Conservation (phyloP, 2,888 invertebrate species). For the Lutraria lutraria region DNA sequence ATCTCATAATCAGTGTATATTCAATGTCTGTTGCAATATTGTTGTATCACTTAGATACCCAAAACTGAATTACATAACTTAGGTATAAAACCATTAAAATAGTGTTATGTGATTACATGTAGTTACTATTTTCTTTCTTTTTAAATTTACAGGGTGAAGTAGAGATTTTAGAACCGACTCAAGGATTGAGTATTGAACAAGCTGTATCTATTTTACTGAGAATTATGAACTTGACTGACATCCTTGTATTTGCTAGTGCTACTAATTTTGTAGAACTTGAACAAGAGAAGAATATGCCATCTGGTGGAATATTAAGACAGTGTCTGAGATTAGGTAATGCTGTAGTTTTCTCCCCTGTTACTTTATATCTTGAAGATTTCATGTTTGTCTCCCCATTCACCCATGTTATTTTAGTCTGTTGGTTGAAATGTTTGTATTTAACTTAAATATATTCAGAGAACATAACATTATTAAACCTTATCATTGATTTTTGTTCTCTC, state of each 20-base stretch:
- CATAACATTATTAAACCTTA: no score
- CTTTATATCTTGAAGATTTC: neutral
- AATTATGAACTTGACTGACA: constrained; percentile 99
- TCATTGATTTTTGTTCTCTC: no score
- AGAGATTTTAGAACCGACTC: constrained; percentile 99
- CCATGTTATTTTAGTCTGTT: no score
- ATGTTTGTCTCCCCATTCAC: no score
- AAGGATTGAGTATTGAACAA: constrained; percentile 99
- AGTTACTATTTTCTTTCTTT: neutral
- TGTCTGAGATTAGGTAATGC: constrained; percentile 92
- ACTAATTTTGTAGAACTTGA: constrained; percentile 99
- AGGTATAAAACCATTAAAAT: no score
- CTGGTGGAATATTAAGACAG: constrained; percentile 99
- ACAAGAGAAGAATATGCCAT: constrained; percentile 99
- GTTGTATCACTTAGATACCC: no score
- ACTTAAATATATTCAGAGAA: no score
- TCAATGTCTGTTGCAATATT: no score
- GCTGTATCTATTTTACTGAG: constrained; percentile 99
- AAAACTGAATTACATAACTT: no score
- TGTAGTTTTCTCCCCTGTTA: neutral
- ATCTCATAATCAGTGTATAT: no score
- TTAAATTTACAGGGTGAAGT: constrained; percentile 93
- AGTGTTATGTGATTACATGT: neutral
- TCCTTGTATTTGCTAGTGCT: constrained; percentile 98
- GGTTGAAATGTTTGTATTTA: no score